These are phyloP conservation scores for Xylota sylvarum DNA, from an alignment of 2,888 invertebrate genomes.

Conservation along the genomic window DNA sequence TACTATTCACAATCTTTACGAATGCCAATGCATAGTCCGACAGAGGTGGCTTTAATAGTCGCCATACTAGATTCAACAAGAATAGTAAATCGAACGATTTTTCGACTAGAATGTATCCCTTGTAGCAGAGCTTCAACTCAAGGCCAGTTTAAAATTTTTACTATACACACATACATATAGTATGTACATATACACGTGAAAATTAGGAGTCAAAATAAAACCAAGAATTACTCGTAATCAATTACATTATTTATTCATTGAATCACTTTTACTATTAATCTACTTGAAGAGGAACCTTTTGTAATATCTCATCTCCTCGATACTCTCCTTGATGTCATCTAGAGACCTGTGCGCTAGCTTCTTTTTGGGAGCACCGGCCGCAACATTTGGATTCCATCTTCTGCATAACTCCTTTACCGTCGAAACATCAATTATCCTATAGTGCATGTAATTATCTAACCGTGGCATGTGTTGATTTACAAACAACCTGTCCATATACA, in stretches of 20 bases:
- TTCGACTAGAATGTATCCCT: no score
- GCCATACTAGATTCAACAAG: no score
- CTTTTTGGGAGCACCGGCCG: conserved; percentile 87
- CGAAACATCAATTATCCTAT: conserved; percentile 96
- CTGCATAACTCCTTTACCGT: conserved; percentile 93
- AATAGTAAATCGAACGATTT: no score
- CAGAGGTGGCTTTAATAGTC: no score
- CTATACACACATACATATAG: no score
- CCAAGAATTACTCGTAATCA: not conserved
- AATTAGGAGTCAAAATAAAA: no score
- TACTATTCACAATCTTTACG: no score
- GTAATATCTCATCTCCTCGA: conserved; percentile 93
- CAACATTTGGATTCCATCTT: conserved; percentile 90
- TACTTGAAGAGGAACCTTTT: conserved; percentile 83
- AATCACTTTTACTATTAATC: not conserved
- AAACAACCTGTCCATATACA: conserved; percentile 95
- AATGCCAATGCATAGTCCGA: no score
- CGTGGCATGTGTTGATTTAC: conserved; percentile 91
- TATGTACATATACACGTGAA: no score
- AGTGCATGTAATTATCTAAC: conserved; percentile 92
- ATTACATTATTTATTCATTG: not conserved
- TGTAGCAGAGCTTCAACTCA: no score
- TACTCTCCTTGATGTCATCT: conserved; percentile 94
- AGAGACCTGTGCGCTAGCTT: conserved; percentile 89
- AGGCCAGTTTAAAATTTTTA: no score